Evolutionary conservation across 2,113 vertebrate genomes (phyloP), one percentile per base, ranked within the genome.

Genomic region (Anguilla rostrata): DNA sequence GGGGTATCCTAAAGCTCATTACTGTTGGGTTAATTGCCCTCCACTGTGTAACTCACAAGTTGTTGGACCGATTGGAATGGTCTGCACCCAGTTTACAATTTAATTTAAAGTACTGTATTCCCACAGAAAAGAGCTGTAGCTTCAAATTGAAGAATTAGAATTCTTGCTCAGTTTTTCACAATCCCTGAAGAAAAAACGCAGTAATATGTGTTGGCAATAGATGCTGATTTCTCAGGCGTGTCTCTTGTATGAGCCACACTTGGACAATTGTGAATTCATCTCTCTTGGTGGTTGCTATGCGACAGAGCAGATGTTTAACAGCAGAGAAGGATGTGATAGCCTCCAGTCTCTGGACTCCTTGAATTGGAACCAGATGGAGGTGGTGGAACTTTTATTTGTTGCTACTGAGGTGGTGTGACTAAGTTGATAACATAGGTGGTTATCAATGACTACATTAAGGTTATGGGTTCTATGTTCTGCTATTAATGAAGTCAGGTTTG

Each of bases 271-370:
- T 46, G 41, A 86, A 83, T 66, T 41, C 57, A 43, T 84, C 34
- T 84, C 34, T 84, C 60, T 75, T 71, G 56, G 40, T 39, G 3
- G 85, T 86, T 86, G 85, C 85, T 86, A 86, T 86, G 85, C 60
- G 26, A 83, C 85, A 12, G 40, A 40, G 79, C 57, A 18, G 80
- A 86, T 86, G 85, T 71, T 86, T 75, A 12, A 75, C 80, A 82
- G 60, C 80, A 71, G 85, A 82, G 60, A 60, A 39, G 40, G 40
- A 82, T 39, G 26, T n/a, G 49, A 41, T 29, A 66, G 85, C n/a
- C 85, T 39, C 53, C 56, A 84, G 60, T 20, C 56, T 57, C 39
- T 40, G 34, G 34, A 66, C 15, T 22, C 56, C 57, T 14, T n/a
- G 9, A 81, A 81, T 82, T 14, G 14, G 75, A 66, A 29, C 41